These are phyloP conservation scores for Phainopepla nitens DNA, from an alignment of 2,113 vertebrate genomes.

Conservation along the genomic window DNA sequence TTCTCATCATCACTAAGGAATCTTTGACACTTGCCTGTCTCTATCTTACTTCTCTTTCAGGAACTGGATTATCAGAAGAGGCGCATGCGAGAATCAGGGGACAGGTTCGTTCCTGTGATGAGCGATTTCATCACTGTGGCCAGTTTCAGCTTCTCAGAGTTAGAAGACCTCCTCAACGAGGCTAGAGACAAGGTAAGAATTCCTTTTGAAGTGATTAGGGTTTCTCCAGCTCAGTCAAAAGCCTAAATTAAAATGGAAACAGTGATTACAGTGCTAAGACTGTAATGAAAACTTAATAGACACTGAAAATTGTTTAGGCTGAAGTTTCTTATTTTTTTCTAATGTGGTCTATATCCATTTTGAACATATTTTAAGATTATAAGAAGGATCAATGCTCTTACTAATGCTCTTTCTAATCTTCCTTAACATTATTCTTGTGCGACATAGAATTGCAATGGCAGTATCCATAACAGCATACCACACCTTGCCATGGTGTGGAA, in stretches of 20 bases:
- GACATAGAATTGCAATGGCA: neutral
- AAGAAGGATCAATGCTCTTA: neutral
- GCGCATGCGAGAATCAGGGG: slow-evolving; percentile 78
- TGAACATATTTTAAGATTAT: neutral
- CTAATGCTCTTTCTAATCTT: neutral
- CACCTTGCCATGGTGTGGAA: neutral
- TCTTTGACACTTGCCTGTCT: neutral
- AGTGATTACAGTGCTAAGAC: neutral
- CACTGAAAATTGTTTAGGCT: neutral
- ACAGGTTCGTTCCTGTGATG: slow-evolving; percentile 94
- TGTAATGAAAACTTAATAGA: neutral
- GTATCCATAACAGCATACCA: neutral
- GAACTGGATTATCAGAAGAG: slow-evolving; percentile 92
- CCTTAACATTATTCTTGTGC: neutral
- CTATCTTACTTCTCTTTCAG: slow-evolving; percentile 59
- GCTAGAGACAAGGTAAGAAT: slow-evolving; percentile 87
- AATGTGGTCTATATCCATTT: neutral
- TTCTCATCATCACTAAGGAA: neutral
- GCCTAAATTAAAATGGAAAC: neutral
- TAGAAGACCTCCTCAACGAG: slow-evolving; percentile 91
- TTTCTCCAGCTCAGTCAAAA: neutral
- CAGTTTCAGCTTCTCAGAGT: slow-evolving; percentile 96
- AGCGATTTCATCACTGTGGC: slow-evolving; percentile 97
- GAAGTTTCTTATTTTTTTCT: neutral
- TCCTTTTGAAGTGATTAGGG: neutral